Percentiles rank a stretch among this genome's conserved stretches.
These are phyloP conservation scores for Eupithecia subumbrata DNA, from an alignment of 2,888 invertebrate genomes.

Conservation along the genomic window DNA sequence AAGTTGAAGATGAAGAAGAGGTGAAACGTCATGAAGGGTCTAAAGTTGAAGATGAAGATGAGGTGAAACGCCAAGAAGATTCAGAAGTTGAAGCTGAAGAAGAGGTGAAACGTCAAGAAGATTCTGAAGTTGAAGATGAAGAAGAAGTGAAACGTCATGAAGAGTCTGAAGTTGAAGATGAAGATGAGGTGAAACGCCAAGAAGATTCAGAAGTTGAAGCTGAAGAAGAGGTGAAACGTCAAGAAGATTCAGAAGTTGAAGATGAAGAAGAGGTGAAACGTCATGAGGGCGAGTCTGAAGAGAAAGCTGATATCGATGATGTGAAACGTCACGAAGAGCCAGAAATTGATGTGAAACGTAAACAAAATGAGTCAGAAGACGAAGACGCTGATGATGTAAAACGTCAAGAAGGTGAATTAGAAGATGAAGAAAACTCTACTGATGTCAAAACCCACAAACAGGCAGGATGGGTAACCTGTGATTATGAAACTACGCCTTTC, in stretches of 20 bases:
- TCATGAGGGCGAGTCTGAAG: neutral
- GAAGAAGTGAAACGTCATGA: neutral
- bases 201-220: neutral
- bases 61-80: slow-evolving; percentile 7
- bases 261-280: neutral
- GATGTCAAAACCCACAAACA: neutral
- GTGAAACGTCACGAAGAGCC: slow-evolving; percentile 7
- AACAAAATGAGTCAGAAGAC: neutral
- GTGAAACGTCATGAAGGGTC: neutral
- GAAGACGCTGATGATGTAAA: neutral
- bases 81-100: neutral
- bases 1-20: neutral
- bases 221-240: neutral
- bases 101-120: neutral
- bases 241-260: neutral
- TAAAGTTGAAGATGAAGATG: neutral
- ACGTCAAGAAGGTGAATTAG: neutral
- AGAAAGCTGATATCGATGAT: neutral
- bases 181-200: slow-evolving; percentile 1
- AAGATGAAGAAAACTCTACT: neutral
- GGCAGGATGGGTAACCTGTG: neutral
- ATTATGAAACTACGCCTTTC: slow-evolving; percentile 8
- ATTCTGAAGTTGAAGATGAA: neutral
- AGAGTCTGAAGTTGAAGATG: neutral
- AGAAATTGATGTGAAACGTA: neutral